Evolutionary conservation across 2,113 vertebrate species (phyloP).

Genomic region (Daubentonia madagascariensis): DNA sequence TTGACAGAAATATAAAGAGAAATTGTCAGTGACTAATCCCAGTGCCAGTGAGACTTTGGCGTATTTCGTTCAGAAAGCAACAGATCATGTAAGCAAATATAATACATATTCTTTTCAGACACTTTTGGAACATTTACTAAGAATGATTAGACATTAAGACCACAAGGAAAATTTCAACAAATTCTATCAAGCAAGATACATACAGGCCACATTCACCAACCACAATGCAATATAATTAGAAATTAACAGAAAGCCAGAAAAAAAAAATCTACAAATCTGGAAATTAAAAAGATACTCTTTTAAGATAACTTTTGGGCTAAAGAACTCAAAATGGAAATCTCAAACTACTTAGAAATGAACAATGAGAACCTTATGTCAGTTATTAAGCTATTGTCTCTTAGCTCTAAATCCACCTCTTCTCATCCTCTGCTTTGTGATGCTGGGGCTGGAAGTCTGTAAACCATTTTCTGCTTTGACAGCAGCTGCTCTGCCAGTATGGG

Average conservation of each 20-base stretch:
- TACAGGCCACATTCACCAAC: neutral
- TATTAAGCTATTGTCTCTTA: neutral
- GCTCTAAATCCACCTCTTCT: neutral
- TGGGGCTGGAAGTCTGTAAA: neutral
- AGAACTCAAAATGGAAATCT: neutral
- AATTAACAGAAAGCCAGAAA: neutral
- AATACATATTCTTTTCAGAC: neutral
- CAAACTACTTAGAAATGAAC: neutral
- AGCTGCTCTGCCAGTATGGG: neutral
- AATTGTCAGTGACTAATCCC: neutral
- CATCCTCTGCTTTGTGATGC: neutral
- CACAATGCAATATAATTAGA: neutral
- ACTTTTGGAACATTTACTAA: constrained; percentile 1
- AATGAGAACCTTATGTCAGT: neutral
- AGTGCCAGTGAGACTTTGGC: neutral
- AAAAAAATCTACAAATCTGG: neutral
- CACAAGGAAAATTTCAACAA: constrained; percentile 32
- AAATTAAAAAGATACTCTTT: neutral
- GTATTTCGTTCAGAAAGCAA: neutral
- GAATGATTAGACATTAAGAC: neutral
- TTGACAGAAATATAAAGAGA: neutral
- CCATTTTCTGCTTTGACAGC: neutral
- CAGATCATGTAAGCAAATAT: neutral
- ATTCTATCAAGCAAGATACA: neutral
- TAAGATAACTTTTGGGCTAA: neutral